These are phyloP conservation scores for Rhinogobio ventralis DNA, from an alignment of 2,797 vertebrate species.

Conservation along the genomic window DNA sequence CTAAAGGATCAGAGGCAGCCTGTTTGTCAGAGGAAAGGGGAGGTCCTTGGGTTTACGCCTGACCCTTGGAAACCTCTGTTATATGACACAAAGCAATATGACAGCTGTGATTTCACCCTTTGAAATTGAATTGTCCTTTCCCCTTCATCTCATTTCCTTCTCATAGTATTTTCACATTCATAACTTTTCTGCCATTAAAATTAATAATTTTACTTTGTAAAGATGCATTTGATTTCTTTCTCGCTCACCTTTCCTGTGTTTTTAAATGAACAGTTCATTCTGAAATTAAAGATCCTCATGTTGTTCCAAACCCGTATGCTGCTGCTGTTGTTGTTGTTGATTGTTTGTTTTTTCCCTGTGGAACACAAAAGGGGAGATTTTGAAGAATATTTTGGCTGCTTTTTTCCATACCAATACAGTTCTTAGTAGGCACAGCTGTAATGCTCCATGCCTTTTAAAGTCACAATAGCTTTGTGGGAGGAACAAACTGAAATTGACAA, in stretches of 20 bases:
- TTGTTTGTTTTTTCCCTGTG: background rate
- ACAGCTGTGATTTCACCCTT: constrained; percentile 28
- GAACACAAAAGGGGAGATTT: background rate
- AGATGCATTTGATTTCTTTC: background rate
- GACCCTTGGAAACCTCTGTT: constrained; percentile 34
- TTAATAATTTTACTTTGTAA: background rate
- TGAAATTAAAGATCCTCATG: background rate
- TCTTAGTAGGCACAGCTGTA: background rate
- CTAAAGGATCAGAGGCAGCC: constrained; percentile 46
- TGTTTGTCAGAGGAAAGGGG: background rate
- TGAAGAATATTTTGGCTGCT: background rate
- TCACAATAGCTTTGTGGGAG: background rate
- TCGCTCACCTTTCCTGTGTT: background rate
- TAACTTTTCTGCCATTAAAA: background rate
- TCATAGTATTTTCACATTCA: constrained; percentile 24
- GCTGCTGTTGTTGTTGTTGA: background rate
- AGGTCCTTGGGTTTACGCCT: constrained; percentile 18
- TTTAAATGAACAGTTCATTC: background rate
- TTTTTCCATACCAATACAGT: background rate
- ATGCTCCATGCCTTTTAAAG: background rate
- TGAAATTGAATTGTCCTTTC: constrained; percentile 34
- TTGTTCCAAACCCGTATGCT: background rate
- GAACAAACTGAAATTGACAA: background rate
- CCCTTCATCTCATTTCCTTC: constrained; percentile 18
- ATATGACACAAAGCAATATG: constrained; percentile 13